These are phyloP conservation scores for Thalassophryne amazonica DNA, from an alignment of 2,797 vertebrate species.

Conservation along the genomic window DNA sequence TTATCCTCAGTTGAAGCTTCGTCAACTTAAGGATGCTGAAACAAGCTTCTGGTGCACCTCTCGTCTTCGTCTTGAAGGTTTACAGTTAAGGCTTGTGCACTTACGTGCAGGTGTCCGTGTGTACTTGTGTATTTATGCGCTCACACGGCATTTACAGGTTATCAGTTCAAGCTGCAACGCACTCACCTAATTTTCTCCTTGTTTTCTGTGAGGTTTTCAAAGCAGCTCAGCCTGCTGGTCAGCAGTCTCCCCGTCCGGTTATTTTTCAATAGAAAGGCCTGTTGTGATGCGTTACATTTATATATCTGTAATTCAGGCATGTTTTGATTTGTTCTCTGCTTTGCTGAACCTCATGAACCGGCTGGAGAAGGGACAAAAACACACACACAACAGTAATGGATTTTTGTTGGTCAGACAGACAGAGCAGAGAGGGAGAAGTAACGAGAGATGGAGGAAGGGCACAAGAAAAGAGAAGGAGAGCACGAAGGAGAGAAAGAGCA, in stretches of 20 bases:
- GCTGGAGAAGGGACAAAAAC: slow-evolving; percentile 38
- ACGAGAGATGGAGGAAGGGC: slow-evolving; percentile 16
- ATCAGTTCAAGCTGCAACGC: slow-evolving; percentile 58
- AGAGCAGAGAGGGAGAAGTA: slow-evolving; percentile 10
- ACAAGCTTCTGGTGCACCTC: no score
- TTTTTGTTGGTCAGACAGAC: slow-evolving; percentile 65
- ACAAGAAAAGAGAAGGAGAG: slow-evolving; percentile 8
- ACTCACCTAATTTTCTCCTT: slow-evolving; percentile 58
- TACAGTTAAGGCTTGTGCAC: no score
- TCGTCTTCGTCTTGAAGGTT: no score
- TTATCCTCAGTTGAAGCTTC: no score
- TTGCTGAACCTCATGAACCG: slow-evolving; percentile 65
- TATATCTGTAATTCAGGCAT: slow-evolving; percentile 69
- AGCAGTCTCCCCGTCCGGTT: slow-evolving; percentile 46
- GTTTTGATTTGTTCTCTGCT: slow-evolving; percentile 67
- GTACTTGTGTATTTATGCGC: slow-evolving; percentile 7
- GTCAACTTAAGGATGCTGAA: no score
- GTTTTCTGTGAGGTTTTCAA: slow-evolving; percentile 51
- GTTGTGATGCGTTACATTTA: slow-evolving; percentile 64
- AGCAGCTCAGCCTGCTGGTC: slow-evolving; percentile 40
- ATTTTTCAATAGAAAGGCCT: slow-evolving; percentile 65
- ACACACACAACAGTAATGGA: slow-evolving; percentile 63
- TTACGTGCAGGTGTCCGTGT: slow-evolving; percentile 9
- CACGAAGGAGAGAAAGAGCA: slow-evolving; percentile 39
- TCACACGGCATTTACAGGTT: slow-evolving; percentile 47